phyloP scores from a whole-genome alignment of 1,140 invertebrate species.

The Leptinotarsa defecta region DNA sequence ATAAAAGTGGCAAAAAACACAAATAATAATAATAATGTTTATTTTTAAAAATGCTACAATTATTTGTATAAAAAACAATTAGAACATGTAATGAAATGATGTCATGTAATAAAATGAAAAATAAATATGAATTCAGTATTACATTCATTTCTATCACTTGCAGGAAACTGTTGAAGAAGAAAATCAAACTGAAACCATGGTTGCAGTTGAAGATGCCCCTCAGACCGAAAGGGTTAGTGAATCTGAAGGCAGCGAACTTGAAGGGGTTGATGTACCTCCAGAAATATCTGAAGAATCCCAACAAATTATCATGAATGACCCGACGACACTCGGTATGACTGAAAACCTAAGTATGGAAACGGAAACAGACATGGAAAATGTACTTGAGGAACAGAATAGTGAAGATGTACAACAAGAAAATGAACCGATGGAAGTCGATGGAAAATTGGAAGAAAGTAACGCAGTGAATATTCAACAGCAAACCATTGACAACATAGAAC shows the following conservation, averaged over 20 bases:
- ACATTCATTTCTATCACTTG: too few species aligned
- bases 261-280: conserved; percentile 14
- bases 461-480: conserved; percentile 10
- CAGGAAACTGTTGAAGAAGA: conserved; percentile 10
- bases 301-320: background rate
- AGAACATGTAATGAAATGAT: too few species aligned
- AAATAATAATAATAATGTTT: too few species aligned
- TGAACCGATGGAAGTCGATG: conserved; percentile 36
- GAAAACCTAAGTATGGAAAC: background rate
- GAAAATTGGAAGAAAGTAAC: conserved; percentile 4
- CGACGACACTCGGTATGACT: background rate
- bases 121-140: too few species aligned
- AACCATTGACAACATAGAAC: conserved; percentile 12
- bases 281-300: conserved; percentile 13
- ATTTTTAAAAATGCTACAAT: too few species aligned
- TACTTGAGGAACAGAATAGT: background rate
- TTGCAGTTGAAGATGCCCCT: conserved; percentile 2
- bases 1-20: too few species aligned
- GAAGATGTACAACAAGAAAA: conserved; percentile 4
- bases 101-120: too few species aligned
- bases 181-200: conserved; percentile 12
- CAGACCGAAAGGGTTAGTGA: background rate
- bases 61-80: too few species aligned
- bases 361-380: background rate
- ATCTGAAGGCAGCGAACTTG: background rate